phyloP scores from a whole-genome alignment of 2,888 invertebrate genomes.

The Microctonus hyperodae region DNA sequence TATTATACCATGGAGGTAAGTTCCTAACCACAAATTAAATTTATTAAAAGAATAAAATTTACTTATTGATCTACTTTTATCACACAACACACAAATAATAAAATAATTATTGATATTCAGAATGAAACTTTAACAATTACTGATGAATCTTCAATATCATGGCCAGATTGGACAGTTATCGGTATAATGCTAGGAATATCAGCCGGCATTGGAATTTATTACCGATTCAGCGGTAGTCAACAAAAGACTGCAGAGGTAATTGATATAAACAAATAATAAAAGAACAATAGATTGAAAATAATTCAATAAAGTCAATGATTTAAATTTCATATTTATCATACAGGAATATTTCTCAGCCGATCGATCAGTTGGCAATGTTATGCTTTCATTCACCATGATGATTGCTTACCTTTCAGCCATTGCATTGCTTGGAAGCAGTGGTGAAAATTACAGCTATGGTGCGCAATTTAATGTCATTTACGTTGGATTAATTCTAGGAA shows the following conservation, averaged over 20 bases:
- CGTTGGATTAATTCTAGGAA: conserved; percentile 77
- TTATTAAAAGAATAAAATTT: background rate
- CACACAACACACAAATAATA: background rate
- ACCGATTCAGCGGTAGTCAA: conserved; percentile 83
- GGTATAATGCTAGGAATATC: conserved; percentile 76
- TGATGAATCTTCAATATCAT: conserved; percentile 41
- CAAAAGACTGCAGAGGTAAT: conserved; percentile 69
- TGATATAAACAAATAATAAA: background rate
- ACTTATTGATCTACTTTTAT: background rate
- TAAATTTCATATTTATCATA: background rate
- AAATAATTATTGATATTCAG: background rate
- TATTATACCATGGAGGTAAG: conserved; percentile 20
- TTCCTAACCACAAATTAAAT: background rate
- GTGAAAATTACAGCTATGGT: conserved; percentile 86
- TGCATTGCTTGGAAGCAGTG: conserved; percentile 86
- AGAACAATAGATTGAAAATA: background rate
- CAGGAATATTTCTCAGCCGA: conserved; percentile 87
- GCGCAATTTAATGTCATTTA: conserved; percentile 82
- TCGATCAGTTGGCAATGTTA: conserved; percentile 78
- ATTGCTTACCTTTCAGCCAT: conserved; percentile 95
- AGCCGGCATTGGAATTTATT: conserved; percentile 82
- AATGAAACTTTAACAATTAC: background rate
- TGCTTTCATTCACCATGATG: conserved; percentile 89
- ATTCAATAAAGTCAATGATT: background rate
- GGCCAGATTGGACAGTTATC: conserved; percentile 79